These are phyloP conservation scores for Torymus aiolomorphi DNA, from an alignment of 2,888 invertebrate species.

Conservation along the genomic window DNA sequence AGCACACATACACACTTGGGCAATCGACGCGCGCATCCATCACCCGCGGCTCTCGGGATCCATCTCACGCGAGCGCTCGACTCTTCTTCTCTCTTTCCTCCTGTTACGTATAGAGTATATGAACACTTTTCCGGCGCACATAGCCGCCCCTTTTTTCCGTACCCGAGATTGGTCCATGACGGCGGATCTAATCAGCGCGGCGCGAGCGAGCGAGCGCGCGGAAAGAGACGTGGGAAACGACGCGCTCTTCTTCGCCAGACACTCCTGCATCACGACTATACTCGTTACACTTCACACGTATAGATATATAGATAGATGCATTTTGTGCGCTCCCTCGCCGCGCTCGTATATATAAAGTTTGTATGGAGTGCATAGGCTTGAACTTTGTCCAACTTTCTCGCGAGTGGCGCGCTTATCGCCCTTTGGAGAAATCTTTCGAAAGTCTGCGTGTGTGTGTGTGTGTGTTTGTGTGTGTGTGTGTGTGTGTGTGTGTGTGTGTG, in stretches of 20 bases:
- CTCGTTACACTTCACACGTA: not conserved
- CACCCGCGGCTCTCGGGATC: not conserved
- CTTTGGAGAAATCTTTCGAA: slow-evolving; percentile 47
- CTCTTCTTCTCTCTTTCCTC: too few species aligned
- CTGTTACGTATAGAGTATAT: too few species aligned
- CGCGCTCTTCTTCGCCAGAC: not conserved
- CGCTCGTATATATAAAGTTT: not conserved
- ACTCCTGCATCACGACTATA: slow-evolving; percentile 37
- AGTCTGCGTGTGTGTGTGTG: slow-evolving; percentile 3
- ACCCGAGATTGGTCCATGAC: too few species aligned
- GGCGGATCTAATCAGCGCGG: slow-evolving; percentile 1
- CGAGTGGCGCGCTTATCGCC: slow-evolving; percentile 28
- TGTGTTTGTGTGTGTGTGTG: not conserved
- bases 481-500: too few species aligned
- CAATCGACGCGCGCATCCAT: too few species aligned
- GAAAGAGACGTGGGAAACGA: slow-evolving; percentile 45
- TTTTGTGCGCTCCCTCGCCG: too few species aligned
- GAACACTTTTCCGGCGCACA: too few species aligned
- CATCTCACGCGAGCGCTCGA: too few species aligned
- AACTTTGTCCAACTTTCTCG: slow-evolving; percentile 46
- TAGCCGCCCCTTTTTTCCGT: too few species aligned
- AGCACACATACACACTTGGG: too few species aligned
- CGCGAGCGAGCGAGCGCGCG: too few species aligned
- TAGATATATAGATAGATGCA: too few species aligned
- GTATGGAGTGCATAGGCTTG: not conserved